Evolutionary conservation across 1,140 invertebrate species (phyloP).

Genomic region (Sycophila sp.): DNA sequence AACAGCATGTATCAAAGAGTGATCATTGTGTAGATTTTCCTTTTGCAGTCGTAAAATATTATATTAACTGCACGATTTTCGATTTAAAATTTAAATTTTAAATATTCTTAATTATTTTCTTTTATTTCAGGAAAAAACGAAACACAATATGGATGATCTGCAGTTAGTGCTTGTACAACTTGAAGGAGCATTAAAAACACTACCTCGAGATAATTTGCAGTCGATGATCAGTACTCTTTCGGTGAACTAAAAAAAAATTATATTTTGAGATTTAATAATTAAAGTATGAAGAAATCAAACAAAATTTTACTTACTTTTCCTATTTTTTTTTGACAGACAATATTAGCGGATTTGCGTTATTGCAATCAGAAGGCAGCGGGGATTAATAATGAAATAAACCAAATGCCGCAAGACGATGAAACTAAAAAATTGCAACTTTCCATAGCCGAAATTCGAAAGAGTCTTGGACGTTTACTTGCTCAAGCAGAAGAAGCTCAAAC

Average conservation of each 20-base stretch:
- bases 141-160: conserved; percentile 74
- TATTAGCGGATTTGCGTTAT: conserved; percentile 69
- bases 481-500: conserved; percentile 71
- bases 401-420: conserved; percentile 66
- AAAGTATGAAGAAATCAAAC: conserved; percentile 8
- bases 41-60: too few relatives aligned
- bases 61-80: conserved; percentile 5
- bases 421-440: conserved; percentile 63
- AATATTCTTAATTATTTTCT: conserved; percentile 25
- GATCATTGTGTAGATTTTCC: too few relatives aligned
- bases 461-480: conserved; percentile 69
- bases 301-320: conserved; percentile 2
- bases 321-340: conserved; percentile 65
- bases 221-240: conserved; percentile 74
- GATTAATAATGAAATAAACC: conserved; percentile 66
- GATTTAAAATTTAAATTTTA: background rate
- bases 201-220: conserved; percentile 76
- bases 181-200: conserved; percentile 72
- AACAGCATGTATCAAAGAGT: too few relatives aligned
- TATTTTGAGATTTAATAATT: conserved; percentile 14
- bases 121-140: conserved; percentile 72
- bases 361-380: conserved; percentile 69
- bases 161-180: conserved; percentile 72
- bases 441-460: conserved; percentile 64
- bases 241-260: conserved; percentile 61